Base-by-base conservation (phyloP, 2,797 vertebrate species). In the Meda fulgida region DNA sequence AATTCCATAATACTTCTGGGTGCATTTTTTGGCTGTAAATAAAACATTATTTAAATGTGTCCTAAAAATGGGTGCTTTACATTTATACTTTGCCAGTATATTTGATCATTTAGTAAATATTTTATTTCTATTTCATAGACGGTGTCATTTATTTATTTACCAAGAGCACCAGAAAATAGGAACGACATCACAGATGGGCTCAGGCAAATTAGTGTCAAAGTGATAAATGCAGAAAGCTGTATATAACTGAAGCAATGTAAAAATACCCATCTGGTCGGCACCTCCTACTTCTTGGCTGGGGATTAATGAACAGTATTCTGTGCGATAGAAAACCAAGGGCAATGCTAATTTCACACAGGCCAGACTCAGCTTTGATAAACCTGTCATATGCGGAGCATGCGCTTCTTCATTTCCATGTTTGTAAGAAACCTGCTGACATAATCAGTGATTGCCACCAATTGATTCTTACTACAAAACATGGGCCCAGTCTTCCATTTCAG, bases 191-290 rank as follows among this genome's bases (percentile, higher is more conserved):
- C 87, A 91, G 91, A 90, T 91, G 89, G 89, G 81, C 86, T 89
- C 67, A 72, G 83, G 83, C 85, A 89, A 92, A 89, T 92, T 89
- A 90, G 88, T 91, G 90, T 91, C 91, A 91, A 80, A 86, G 85
- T 89, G 86, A 90, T 89, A 86, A 90, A 91, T 89, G 89, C 87
- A 89, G 87, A 87, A 89, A 89, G 87, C 89, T 80, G 85, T 55
- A 88, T 88, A 89, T 89, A 89, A 90, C 88, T 89, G 86, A 89
- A 90, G 81, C 85, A 76, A 83, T 85, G 65, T 83, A 84, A 86
- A 91, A 88, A 89, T 85, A 87, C 84, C 89, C 90, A 91, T 90
- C 90, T 92, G 91, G 84, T 88, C 77, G 43, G 60, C 87, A 83
- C 87, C 88, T 89, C 87, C 87, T 78, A 86, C 87, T 89, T 80